Evolutionary conservation across 2,888 invertebrate genomes (phyloP), one percentile per base, ranked within the genome.

Genomic region (Cheilosia vernalis): DNA sequence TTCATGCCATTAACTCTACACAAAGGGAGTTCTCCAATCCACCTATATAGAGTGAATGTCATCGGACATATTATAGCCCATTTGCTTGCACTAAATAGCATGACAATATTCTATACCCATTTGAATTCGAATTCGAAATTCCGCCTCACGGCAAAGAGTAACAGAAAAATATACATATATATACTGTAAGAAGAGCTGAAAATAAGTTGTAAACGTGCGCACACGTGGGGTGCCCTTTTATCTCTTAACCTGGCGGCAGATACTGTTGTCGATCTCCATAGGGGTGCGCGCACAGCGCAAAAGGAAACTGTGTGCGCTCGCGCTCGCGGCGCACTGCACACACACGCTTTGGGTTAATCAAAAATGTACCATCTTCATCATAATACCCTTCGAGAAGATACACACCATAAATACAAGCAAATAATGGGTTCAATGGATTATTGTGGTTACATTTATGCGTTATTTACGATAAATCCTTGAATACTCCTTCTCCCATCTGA

Each of bases 261-360:
- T 88, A 88, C 87, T 88, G 88, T 88, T 88, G 88, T 88, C 87
- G 81, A 87, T 87, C 88, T 70, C 89, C 86, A 78, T 87, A 85
- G 80, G 85, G 85, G 84, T 85, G 80, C 77, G 67, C 66, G 74
- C 73, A 69, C 84, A 69, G 24, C 56, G 33, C 47, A 85, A 44
- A 67, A 67, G 33, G 66, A 56, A 78, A 77, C 82, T 72, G 49
- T 82, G 76, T 40, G 61, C 44, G 70, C 55, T 73, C 79, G 64
- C 64, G 44, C 69, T 19, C 30, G 58, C 24, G 58, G 51, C 56
- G 44, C 70, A 63, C 78, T 49, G 40, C 70, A 63, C 78, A 67
- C 80, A 81, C 85, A 81, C 81, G 76, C 76, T 77, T 47, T 77
- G 70, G 80, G 66, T 85, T 85, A 81, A 85, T 85, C 85, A 72